Evolutionary conservation across 2,113 vertebrate species (phyloP).

Genomic region (Mystacornis crossleyi): DNA sequence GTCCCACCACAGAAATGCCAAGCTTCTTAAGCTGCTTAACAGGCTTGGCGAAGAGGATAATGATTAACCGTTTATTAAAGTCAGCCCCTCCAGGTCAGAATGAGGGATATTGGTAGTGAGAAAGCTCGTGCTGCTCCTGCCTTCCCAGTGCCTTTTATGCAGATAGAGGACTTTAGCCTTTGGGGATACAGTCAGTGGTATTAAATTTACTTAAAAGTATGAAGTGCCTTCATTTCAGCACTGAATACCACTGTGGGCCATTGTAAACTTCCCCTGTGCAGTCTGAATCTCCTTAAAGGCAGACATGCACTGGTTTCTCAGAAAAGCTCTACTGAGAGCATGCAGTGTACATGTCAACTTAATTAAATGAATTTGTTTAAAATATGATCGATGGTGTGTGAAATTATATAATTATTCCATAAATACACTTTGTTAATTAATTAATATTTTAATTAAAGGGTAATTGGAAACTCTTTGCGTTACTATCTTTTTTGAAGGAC

Average conservation of each 20-base stretch:
- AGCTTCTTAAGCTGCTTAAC: conserved; percentile 60
- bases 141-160: conserved; percentile 26
- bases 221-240: conserved; percentile 9
- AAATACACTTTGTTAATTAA: conserved; percentile 72
- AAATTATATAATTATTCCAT: conserved; percentile 75
- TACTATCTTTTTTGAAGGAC: conserved; percentile 30
- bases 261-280: neutral
- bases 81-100: conserved; percentile 53
- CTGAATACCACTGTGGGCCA: neutral
- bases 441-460: conserved; percentile 72
- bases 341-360: conserved; percentile 50
- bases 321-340: conserved; percentile 42
- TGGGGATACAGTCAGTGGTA: neutral
- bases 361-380: conserved; percentile 69
- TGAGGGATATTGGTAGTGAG: conserved; percentile 30
- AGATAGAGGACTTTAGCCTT: conserved; percentile 35
- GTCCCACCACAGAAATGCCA: conserved; percentile 37
- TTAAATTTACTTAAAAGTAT: conserved; percentile 50
- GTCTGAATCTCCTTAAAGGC: conserved; percentile 14
- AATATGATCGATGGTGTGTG: conserved; percentile 60
- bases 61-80: conserved; percentile 63
- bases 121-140: neutral
- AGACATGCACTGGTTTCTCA: neutral
- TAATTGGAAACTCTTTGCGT: conserved; percentile 57
- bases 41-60: conserved; percentile 48